Percentiles rank a stretch among this genome's conserved stretches.
phyloP scores from a whole-genome alignment of 1,140 invertebrate species.

The Philopotamus ludificatus region DNA sequence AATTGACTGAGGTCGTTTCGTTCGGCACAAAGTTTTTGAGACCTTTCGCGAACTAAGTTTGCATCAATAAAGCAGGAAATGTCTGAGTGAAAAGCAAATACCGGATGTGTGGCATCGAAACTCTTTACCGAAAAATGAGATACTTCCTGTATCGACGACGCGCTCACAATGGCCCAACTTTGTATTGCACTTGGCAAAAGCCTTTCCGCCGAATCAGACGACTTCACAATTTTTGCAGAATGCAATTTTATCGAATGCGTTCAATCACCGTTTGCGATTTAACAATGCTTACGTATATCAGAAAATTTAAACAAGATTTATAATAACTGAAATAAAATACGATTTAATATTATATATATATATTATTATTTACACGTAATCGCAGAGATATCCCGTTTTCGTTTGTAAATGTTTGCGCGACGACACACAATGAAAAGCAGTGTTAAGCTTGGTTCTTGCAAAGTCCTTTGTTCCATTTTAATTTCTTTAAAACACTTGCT shows the following conservation, averaged over 20 bases:
- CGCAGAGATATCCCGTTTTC: neutral
- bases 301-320: neutral
- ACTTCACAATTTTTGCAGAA: neutral
- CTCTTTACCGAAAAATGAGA: conserved; percentile 22
- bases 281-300: neutral
- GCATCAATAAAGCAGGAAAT: conserved; percentile 19
- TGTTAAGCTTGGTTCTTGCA: neutral
- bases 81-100: conserved; percentile 27
- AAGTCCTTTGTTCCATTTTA: conserved; percentile 6
- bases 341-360: too few relatives aligned
- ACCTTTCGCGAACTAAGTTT: conserved; percentile 21
- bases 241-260: neutral
- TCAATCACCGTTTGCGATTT: neutral
- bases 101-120: conserved; percentile 32
- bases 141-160: conserved; percentile 30
- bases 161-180: conserved; percentile 16
- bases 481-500: conserved; percentile 20
- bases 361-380: neutral
- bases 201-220: neutral
- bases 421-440: conserved; percentile 11
- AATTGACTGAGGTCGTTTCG: neutral
- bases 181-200: conserved; percentile 21
- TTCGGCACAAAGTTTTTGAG: neutral
- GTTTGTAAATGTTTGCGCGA: neutral
- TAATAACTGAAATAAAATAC: too few relatives aligned